Conservation (phyloP, 2,888 invertebrate species). For the Eustalomyia histrio region DNA sequence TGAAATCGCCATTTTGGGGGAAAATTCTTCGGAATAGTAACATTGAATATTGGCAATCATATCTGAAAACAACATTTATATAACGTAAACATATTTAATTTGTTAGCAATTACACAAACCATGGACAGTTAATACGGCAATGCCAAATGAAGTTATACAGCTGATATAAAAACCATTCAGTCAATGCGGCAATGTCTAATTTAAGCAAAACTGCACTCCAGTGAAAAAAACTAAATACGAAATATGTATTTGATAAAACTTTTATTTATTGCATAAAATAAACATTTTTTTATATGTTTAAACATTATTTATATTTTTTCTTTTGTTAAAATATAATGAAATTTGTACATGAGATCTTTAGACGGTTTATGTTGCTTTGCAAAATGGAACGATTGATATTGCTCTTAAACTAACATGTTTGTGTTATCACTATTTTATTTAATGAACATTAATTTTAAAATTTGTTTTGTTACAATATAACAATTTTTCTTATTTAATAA, state of each 20-base stretch:
- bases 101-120: no score
- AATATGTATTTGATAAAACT: no score
- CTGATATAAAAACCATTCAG: not conserved
- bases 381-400: not conserved
- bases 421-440: not conserved
- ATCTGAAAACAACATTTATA: no score
- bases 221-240: no score
- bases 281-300: not conserved
- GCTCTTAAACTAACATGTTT: not conserved
- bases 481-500: no score
- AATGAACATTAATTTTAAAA: not conserved
- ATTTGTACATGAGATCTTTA: constrained; percentile 20
- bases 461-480: not conserved
- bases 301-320: not conserved
- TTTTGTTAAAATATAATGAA: not conserved
- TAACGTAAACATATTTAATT: no score
- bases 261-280: no score
- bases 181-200: not conserved
- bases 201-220: no score
- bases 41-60: no score
- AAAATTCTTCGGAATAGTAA: no score
- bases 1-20: no score
- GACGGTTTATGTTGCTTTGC: constrained; percentile 39
- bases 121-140: no score
- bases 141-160: not conserved